A percentile compares a stretch with the other conserved stretches of the same genome.
Conservation (phyloP, 2,113 vertebrate genomes). For the Madoqua kirkii region DNA sequence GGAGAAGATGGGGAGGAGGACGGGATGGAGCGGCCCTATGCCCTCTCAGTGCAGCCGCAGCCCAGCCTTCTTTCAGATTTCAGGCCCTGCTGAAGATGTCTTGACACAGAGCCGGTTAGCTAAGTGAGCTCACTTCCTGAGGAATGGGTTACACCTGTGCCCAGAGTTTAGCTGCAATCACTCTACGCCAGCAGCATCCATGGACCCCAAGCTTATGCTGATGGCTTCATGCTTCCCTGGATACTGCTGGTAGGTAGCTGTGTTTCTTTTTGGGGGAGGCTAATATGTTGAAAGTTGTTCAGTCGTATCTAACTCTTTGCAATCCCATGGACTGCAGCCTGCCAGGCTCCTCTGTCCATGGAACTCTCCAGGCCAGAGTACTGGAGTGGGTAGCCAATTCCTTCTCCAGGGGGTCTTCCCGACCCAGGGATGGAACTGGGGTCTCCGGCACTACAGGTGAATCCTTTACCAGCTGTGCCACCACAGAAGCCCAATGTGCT, state of each 20-base stretch:
- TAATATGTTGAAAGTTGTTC: background rate
- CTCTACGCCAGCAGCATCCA: rapidly evolving
- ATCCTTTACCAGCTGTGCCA: background rate
- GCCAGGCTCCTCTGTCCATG: background rate
- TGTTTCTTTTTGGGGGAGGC: background rate
- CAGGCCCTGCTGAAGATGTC: background rate
- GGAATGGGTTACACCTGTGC: rapidly evolving
- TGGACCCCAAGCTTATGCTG: rapidly evolving
- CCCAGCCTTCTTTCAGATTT: background rate
- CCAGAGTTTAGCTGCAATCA: rapidly evolving
- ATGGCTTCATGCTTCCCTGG: rapidly evolving
- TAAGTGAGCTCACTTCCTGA: rapidly evolving
- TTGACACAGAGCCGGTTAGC: background rate
- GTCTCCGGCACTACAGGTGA: background rate
- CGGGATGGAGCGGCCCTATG: rapidly evolving
- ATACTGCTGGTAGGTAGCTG: rapidly evolving
- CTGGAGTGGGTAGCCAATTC: background rate
- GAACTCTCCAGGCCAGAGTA: background rate
- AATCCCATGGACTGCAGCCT: background rate
- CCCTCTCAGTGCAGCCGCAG: rapidly evolving
- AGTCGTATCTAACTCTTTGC: background rate
- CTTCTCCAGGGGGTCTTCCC: background rate
- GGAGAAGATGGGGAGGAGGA: rapidly evolving
- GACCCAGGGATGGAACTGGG: background rate
- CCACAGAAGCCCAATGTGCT: background rate